Evolutionary conservation across 2,888 invertebrate species (phyloP), one percentile per base, ranked within the genome.

Genomic region (Drosophila colorata): DNA sequence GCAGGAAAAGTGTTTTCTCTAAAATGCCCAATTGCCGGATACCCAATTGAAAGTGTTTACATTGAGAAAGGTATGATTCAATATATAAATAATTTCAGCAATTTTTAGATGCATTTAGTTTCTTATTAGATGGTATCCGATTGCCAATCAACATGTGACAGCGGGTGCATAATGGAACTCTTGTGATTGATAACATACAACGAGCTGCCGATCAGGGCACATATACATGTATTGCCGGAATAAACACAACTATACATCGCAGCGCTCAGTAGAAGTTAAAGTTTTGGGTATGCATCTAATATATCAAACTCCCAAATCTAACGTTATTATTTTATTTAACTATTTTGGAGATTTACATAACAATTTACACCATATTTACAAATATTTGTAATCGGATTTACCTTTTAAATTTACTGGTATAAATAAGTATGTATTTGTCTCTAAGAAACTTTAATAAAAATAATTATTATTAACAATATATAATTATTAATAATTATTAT

Each of bases 1-100:
- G 96, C 97, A 14, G 97, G 97, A 5, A 95, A 94, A 84, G 95
- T 95, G 87, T 94, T 97, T 88, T 94, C 95, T 78, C 95, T 97
- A 87, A 97, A 97, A 92, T 97, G 97, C 89, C 97, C 97, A 0
- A 97, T 96, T n/a, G 97, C 97, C 49, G 97, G 97, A 11, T 97
- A 96, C 92, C 97, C 97, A 6, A 97, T 97, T 71, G 96, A 96
- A 89, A 94, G 95, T 48, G 95, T 97, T 82, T 95, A 95, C 13
- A 98, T 98, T 97, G 97, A 97, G 91, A 95, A 96, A 94, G 96
- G 97, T 97, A 92, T 93, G 93, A 84, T 1, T 8, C 1, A 2
- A 3, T 13, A 18, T 1, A 7, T 16, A 14, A 11, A 3, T 2
- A 1, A 1, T 3, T 9, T 14, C 7, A 13, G 8, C 14, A 23